Conservation (phyloP, 2,888 invertebrate species). For the Drosophila austrosaltans region DNA sequence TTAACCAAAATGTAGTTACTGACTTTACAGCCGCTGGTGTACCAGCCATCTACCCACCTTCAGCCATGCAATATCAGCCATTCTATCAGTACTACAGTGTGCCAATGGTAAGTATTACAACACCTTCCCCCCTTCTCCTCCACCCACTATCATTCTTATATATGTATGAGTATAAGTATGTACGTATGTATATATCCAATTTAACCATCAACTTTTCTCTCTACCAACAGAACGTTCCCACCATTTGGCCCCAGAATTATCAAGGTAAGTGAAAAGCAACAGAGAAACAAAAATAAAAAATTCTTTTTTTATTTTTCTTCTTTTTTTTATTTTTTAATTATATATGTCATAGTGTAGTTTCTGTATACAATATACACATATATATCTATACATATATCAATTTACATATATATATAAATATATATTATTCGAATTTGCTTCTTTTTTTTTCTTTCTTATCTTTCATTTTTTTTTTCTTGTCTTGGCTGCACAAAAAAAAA, state of each 20-base stretch:
- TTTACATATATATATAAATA: constrained; percentile 43
- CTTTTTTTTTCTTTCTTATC: constrained; percentile 52
- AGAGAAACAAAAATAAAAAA: background rate
- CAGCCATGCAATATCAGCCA: constrained; percentile 84
- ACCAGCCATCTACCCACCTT: constrained; percentile 84
- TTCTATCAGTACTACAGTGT: constrained; percentile 84
- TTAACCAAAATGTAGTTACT: constrained; percentile 79
- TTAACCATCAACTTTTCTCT: background rate
- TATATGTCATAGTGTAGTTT: constrained; percentile 39
- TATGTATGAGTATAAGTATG: too few relatives aligned
- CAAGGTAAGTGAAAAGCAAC: constrained; percentile 82
- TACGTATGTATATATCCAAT: background rate
- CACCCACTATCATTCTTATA: too few relatives aligned
- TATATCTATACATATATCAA: constrained; percentile 23
- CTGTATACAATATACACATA: constrained; percentile 35
- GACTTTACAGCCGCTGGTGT: constrained; percentile 83
- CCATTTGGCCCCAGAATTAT: constrained; percentile 84
- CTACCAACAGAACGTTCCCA: constrained; percentile 83
- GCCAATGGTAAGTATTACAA: constrained; percentile 83
- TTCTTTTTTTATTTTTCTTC: background rate
- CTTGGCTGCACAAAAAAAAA: constrained; percentile 50
- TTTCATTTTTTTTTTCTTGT: constrained; percentile 44
- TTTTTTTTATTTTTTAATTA: constrained; percentile 18
- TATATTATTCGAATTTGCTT: constrained; percentile 58
- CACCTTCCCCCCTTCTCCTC: too few relatives aligned